Base-by-base conservation (phyloP, 2,113 vertebrate genomes). In the Entomyzon cyanotis region DNA sequence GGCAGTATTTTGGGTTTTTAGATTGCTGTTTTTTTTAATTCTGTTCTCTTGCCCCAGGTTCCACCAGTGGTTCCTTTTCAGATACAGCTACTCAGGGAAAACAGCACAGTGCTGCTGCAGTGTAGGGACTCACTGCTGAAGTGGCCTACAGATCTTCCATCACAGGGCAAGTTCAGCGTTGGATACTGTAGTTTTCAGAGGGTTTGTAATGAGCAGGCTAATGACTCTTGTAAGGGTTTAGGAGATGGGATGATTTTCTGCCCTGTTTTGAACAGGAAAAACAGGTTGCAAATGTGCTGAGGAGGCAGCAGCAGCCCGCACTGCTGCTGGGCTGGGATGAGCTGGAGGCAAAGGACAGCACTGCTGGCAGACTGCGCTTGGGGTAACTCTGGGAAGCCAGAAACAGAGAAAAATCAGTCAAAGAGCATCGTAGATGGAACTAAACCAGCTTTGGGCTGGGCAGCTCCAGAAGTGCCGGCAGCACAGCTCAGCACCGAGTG, bases 401-500 rank as follows among this genome's bases (percentile, higher is more conserved):
- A 35, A n/a, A 33, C 5, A 33, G 7, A 33, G 7, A 30, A 58
- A 71, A 33, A 33, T 3, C 24, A 11, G 21, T 3, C 27, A 11
- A 19, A 71, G 37, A 11, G 55, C 1, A 2, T 5, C 41, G 63
- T 2, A 6, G 58, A 15, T 31, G 13, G 56, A 41, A 23, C 27
- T 44, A 6, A 35, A n/a, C 6, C 18, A 73, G 41, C 28, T 84
- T 35, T 23, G 77, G 50, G 47, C n/a, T 39, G 67, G 12, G 52
- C 12, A 27, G 35, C n/a, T 30, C 39, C 60, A 68, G 53, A 46
- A 3, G 19, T 5, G 28, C 47, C 2, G 7, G 41, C 35, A 53
- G 11, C 0, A 0, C 39, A 6, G 65, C 64, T 35, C 27, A 47
- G 35, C 53, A 4, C 53, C 1, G 59, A 10, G 33, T 0, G 10